Conservation (phyloP, 2,113 vertebrate genomes). For the Rhea americana region DNA sequence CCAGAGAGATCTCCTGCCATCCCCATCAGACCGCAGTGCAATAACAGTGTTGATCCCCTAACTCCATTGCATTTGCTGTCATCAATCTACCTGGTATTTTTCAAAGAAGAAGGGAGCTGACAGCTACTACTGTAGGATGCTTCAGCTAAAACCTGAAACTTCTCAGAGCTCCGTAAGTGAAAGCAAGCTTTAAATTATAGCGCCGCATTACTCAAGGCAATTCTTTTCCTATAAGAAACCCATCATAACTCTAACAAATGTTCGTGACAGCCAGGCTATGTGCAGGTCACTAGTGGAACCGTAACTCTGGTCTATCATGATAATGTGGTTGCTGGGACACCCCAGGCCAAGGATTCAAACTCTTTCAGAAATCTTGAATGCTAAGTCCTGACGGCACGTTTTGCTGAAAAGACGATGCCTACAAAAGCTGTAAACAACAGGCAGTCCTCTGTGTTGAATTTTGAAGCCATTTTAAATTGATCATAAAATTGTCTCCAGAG, state of each 20-base stretch:
- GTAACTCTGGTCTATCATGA: neutral
- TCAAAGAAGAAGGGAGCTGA: neutral
- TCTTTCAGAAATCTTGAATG: neutral
- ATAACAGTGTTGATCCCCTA: neutral
- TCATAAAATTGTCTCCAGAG: neutral
- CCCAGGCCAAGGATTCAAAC: neutral
- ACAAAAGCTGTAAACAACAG: rapidly evolving
- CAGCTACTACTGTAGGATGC: neutral
- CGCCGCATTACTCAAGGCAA: neutral
- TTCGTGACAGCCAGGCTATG: neutral
- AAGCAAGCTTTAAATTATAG: neutral
- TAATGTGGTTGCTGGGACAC: neutral
- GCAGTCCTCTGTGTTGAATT: neutral
- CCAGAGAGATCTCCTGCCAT: neutral
- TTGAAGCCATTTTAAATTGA: conserved; percentile 5
- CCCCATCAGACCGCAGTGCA: neutral
- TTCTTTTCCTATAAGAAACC: conserved; percentile 27
- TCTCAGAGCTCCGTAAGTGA: neutral
- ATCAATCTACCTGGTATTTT: neutral
- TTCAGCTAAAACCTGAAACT: conserved; percentile 11
- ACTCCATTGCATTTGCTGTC: neutral
- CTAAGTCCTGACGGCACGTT: neutral
- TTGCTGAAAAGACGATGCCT: neutral
- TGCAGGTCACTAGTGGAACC: neutral
- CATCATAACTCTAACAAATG: neutral